Base-by-base conservation (phyloP, 2,797 vertebrate genomes). In the Chiroxiphia lanceolata region DNA sequence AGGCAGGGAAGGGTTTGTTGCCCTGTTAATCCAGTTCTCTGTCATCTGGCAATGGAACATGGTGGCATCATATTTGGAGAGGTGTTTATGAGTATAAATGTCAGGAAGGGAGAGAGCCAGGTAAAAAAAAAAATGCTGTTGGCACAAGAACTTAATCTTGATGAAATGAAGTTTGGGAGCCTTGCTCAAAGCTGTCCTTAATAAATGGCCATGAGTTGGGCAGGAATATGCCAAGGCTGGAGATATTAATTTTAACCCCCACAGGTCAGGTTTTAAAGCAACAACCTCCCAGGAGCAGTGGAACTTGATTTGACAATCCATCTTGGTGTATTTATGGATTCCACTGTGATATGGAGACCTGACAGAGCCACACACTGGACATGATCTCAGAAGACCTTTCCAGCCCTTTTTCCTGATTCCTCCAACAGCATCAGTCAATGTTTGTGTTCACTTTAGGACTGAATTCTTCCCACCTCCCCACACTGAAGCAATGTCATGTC, bases 351-450 rank as follows among this genome's bases (percentile, higher is more conserved):
- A 38, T 2, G 3, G 29, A 51, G 61, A 22, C 20, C 47, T 54
- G 51, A 54, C 2, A 57, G n/a, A 87, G 47, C 19, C 77, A 69
- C 50, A 56, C 21, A 29, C 6, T 26, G 11, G 38, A 10, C 25
- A 19, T 8, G 48, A 57, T 34, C 33, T 31, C n/a, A 21, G 22
- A 44, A 56, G 48, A 45, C 29, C 13, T 60, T 64, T 34, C 31
- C 60, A 90, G 63, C 36, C 36, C 22, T 44, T 63, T 61, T 45
- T 3, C 22, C 33, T n/a, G 1, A 0, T 67, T 78, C 10, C 17
- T 77, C 33, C 42, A 72, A 22, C 15, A 2, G 0, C 3, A 1
- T 17, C 69, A 23, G 33, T 20, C 3, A 0, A 48, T 15, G 16
- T 5, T 60, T 40, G 21, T 8, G 20, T 4, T 56, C 9, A 2